These are phyloP conservation scores for Cheirogaleus major DNA, from an alignment of 2,797 vertebrate species.

Conservation along the genomic window DNA sequence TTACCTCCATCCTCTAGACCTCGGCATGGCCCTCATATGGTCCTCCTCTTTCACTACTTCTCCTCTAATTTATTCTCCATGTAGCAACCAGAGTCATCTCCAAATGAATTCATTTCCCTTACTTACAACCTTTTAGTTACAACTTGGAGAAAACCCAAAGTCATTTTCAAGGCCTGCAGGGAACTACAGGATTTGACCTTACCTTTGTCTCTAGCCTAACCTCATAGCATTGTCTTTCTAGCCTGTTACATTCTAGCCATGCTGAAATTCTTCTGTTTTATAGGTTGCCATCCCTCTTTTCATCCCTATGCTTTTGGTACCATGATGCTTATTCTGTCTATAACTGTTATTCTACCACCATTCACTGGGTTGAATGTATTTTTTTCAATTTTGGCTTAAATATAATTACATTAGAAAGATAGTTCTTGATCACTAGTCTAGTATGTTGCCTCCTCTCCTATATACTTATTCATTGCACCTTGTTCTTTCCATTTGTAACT, in stretches of 20 bases:
- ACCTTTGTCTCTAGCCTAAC: not conserved
- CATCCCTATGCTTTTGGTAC: not conserved
- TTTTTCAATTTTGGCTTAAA: not conserved
- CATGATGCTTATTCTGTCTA: not conserved
- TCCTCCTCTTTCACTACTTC: too few species aligned
- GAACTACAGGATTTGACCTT: not conserved
- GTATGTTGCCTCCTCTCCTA: not conserved
- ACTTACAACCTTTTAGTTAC: not conserved
- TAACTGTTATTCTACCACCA: not conserved
- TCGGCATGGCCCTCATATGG: rapidly evolving
- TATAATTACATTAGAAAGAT: not conserved
- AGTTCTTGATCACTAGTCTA: not conserved
- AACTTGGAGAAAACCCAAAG: not conserved
- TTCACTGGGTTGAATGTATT: not conserved
- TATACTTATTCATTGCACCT: not conserved
- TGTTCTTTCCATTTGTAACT: not conserved
- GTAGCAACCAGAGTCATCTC: not conserved
- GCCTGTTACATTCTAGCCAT: too few species aligned
- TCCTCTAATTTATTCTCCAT: not conserved
- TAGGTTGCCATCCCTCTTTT: not conserved
- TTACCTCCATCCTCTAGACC: rapidly evolving
- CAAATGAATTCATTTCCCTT: not conserved
- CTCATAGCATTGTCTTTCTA: not conserved
- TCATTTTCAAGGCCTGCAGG: not conserved
- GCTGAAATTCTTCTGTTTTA: not conserved